Percentiles rank a stretch among this genome's conserved stretches.
Conservation (phyloP, 2,888 invertebrate species). For the Trachelus iudaicus region DNA sequence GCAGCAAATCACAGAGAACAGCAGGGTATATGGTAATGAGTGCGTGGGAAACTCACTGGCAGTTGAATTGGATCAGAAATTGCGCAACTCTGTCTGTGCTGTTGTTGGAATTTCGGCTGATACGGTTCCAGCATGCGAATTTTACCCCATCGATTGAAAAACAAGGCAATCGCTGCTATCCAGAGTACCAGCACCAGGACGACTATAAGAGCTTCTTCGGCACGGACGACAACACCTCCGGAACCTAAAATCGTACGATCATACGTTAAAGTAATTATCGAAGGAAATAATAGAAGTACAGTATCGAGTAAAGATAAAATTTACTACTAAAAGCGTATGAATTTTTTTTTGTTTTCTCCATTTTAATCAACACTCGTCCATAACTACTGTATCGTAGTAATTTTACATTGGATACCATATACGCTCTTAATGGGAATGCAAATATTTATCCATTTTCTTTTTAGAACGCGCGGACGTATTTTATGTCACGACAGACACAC, state of each 20-base stretch:
- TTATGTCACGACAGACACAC: not conserved
- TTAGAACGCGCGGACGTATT: not conserved
- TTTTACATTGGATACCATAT: not conserved
- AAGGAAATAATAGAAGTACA: not conserved
- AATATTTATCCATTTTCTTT: not conserved
- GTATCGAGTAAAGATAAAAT: not conserved
- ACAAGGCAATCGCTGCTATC: conserved; percentile 87
- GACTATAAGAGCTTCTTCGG: conserved; percentile 87
- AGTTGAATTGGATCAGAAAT: conserved; percentile 48
- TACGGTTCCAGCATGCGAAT: conserved; percentile 92
- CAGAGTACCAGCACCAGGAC: conserved; percentile 84
- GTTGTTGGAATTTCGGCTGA: conserved; percentile 89
- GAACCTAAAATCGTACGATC: conserved; percentile 31
- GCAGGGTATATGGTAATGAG: not conserved
- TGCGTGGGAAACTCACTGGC: conserved; percentile 39
- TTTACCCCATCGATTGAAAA: conserved; percentile 94
- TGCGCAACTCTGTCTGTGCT: conserved; percentile 74
- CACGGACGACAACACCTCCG: conserved; percentile 78
- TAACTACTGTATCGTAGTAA: not conserved
- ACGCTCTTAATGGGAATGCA: not conserved
- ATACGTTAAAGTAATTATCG: not conserved
- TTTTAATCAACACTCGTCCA: not conserved
- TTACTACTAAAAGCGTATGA: not conserved
- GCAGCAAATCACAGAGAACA: not conserved
- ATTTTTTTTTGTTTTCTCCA: not conserved